Base-by-base conservation (phyloP, 2,113 vertebrate species). In the Anguilla rostrata region DNA sequence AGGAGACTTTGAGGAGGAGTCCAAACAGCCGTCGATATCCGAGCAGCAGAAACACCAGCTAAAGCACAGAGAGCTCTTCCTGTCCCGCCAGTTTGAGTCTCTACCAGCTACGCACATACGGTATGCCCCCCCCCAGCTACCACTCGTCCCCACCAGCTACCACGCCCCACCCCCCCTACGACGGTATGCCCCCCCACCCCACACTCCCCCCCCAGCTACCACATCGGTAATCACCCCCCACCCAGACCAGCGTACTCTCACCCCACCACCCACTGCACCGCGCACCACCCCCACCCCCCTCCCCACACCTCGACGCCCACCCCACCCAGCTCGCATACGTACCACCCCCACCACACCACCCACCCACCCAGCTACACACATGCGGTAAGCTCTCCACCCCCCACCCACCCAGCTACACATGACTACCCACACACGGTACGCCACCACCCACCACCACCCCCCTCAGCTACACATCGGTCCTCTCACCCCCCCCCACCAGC, bases 1-100 rank as follows among this genome's bases (percentile, higher is more conserved):
- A 98, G 98, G 97, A 89, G 98, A 98, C 71, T 98, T 98, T 86
- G 97, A 98, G 91, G 98, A 98, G 86, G 97, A 98, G 87, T 98
- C 97, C 0, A 98, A 98, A 91, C 97, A 98, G 93, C 97, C 97
- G 0, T n/a, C 93, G 0, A 93, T 97, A 60, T 91, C 95, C 0
- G 98, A 98, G 85, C 97, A 95, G 90, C 97, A 98, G 92, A 96
- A 97, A 84, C 97, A 98, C 92, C 97, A 98, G 88, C 94, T 98
- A 80, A 98, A 98, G 90, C 97, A 98, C 94, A 95, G 97, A 86
- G 97, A 98, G 89, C 97, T 98, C 71, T 98, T 98, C 88, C 95
- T 98, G 57, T 98, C 97, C 20, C 94, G 97, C 75, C 97, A 98
- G 85, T 98, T 98, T 66, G 97, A 98, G 86, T 98, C 97, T 0